Conservation (phyloP, 2,888 invertebrate species). For the Volucella inanis region DNA sequence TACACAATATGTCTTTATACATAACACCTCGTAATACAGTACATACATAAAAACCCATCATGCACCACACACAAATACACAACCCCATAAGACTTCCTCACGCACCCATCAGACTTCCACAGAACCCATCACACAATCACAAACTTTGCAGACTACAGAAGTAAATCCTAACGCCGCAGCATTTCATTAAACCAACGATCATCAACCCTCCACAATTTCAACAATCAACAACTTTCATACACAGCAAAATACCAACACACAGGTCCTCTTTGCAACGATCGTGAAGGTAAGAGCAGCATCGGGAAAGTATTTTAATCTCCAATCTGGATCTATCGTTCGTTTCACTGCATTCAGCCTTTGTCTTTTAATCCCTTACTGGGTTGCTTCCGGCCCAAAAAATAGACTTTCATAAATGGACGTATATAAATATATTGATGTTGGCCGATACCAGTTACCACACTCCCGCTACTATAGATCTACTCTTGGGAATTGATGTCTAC, state of each 20-base stretch:
- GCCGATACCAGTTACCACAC: too few relatives aligned
- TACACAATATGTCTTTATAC: not conserved
- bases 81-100: not conserved
- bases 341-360: not conserved
- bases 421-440: too few relatives aligned
- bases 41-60: too few relatives aligned
- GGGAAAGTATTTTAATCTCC: not conserved
- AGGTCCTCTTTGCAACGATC: conserved; percentile 1
- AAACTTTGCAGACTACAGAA: too few relatives aligned
- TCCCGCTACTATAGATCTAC: not conserved
- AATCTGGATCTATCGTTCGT: not conserved
- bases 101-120: not conserved
- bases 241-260: conserved; percentile 2
- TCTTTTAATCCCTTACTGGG: conserved; percentile 19
- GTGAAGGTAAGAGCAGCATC: not conserved
- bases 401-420: not conserved
- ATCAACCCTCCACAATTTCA: too few relatives aligned
- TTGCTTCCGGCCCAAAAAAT: not conserved
- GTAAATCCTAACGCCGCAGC: too few relatives aligned
- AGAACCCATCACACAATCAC: too few relatives aligned
- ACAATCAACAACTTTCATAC: not conserved
- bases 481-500: not conserved
- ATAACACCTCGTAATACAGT: not conserved
- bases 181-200: too few relatives aligned
- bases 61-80: not conserved